phyloP scores from a whole-genome alignment of 2,797 vertebrate genomes.

The Hirundo rustica region DNA sequence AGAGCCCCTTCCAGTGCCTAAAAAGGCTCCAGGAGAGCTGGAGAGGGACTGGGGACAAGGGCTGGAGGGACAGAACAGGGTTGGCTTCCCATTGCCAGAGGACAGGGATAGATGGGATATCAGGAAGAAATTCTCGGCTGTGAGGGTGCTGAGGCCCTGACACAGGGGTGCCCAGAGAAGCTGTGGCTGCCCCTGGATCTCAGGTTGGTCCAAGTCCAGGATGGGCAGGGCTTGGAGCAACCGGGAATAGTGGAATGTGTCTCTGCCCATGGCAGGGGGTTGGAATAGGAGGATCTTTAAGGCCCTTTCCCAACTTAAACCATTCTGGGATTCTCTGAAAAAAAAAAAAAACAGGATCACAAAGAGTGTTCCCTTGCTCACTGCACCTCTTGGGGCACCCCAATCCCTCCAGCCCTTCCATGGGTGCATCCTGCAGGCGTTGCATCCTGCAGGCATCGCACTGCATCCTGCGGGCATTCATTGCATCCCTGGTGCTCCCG shows the following conservation, averaged over 20 bases:
- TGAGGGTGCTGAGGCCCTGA: rapidly evolving
- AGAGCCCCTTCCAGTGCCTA: rapidly evolving
- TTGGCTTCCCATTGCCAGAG: background rate
- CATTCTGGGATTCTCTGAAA: background rate
- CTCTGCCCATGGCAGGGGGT: rapidly evolving
- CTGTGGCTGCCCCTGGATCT: background rate
- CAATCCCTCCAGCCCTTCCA: background rate
- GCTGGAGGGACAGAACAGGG: rapidly evolving
- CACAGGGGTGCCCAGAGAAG: no score
- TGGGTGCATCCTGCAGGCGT: rapidly evolving
- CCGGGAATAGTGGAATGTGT: rapidly evolving
- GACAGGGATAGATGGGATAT: rapidly evolving
- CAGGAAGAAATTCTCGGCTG: rapidly evolving
- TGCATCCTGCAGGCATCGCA: no score
- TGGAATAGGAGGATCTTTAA: no score
- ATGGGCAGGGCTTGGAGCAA: rapidly evolving
- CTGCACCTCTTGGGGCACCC: no score
- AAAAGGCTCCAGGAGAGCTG: background rate
- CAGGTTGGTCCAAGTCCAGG: rapidly evolving
- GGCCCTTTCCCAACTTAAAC: background rate
- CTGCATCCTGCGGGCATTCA: no score
- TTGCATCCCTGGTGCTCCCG: rapidly evolving
- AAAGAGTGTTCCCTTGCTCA: background rate
- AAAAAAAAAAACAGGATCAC: no score
- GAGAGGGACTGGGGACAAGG: background rate